phyloP scores from a whole-genome alignment of 2,797 vertebrate genomes.

The Tympanoctomys barrerae region DNA sequence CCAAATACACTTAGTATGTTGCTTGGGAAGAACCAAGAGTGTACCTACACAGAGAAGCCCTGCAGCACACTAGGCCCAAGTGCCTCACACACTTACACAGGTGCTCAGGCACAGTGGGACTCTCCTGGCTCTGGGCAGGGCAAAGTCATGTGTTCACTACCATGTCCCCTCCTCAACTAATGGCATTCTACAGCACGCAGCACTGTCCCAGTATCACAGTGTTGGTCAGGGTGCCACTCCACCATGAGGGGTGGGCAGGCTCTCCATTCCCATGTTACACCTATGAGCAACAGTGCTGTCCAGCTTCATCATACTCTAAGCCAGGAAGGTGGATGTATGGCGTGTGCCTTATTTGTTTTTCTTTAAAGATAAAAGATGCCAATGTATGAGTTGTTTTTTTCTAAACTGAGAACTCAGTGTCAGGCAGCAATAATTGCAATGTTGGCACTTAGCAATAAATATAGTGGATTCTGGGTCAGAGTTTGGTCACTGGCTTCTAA shows the following conservation, averaged over 20 bases:
- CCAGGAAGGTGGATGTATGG: neutral
- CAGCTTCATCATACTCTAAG: neutral
- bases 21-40: neutral
- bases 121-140: neutral
- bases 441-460: neutral
- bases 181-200: neutral
- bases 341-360: neutral
- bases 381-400: neutral
- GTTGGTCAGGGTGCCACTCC: neutral
- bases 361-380: neutral
- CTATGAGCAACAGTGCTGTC: neutral
- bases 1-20: too few species aligned
- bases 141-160: neutral
- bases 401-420: neutral
- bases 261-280: neutral
- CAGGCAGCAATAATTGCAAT: neutral
- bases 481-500: neutral
- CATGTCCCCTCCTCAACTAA: fast-evolving
- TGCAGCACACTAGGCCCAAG: neutral
- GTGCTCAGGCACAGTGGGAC: too few species aligned
- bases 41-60: neutral
- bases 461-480: neutral
- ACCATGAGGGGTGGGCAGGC: neutral
- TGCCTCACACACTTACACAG: neutral
- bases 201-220: neutral